Evolutionary conservation across 92 coral and sea anemone genomes (phyloP).

Genomic region (Muricea muricata): DNA sequence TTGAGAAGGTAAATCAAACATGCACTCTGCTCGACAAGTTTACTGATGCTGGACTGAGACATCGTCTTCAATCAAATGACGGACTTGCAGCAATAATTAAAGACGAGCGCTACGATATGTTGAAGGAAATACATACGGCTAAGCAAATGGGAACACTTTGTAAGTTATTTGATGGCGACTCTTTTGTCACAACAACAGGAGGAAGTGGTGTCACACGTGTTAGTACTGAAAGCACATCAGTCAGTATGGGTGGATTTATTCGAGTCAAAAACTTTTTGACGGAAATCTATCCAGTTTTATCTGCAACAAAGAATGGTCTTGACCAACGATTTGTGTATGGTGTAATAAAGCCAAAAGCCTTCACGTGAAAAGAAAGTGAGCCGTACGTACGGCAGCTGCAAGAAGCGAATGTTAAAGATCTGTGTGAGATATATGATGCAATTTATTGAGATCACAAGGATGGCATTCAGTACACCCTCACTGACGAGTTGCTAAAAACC

Average conservation of each 20-base stretch:
- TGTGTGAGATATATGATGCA: constrained; percentile 60
- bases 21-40: constrained; percentile 68
- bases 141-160: constrained; percentile 68
- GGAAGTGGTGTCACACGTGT: constrained; percentile 42
- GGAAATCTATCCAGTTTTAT: constrained; percentile 58
- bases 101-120: constrained; percentile 62
- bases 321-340: constrained; percentile 56
- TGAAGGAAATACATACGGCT: constrained; percentile 41
- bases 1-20: constrained; percentile 26
- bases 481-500: constrained; percentile 50
- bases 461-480: constrained; percentile 44
- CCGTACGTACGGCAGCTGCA: constrained; percentile 42
- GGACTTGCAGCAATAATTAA: constrained; percentile 62
- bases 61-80: constrained; percentile 46
- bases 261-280: constrained; percentile 64
- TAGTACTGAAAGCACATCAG: constrained; percentile 48
- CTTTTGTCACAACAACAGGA: constrained; percentile 35
- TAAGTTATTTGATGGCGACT: constrained; percentile 61
- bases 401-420: constrained; percentile 55
- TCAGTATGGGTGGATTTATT: constrained; percentile 67
- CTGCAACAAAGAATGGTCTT: constrained; percentile 61
- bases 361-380: constrained; percentile 58
- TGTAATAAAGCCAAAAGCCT: constrained; percentile 60
- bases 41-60: constrained; percentile 64
- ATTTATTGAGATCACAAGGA: constrained; percentile 64